Evolutionary conservation across 2,113 vertebrate species (phyloP).

Genomic region (Ophiodon elongatus): DNA sequence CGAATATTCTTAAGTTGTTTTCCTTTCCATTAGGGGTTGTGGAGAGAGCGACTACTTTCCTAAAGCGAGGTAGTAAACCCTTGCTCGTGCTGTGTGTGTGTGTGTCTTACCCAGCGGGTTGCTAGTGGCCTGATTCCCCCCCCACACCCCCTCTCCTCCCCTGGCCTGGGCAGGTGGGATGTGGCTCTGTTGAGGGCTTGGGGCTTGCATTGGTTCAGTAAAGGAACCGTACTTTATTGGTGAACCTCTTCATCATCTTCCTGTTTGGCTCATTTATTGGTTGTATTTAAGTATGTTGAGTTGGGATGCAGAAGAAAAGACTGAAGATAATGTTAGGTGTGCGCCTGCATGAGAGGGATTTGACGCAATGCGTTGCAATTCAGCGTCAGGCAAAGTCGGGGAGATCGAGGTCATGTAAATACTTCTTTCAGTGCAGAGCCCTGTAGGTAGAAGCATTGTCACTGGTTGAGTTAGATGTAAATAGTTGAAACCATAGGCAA

Average conservation of each 20-base stretch:
- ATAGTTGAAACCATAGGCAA: not conserved
- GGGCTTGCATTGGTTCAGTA: conserved; percentile 48
- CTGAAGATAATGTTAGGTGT: not conserved
- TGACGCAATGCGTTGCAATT: fast-evolving
- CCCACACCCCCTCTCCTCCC: conserved; percentile 19
- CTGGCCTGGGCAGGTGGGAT: conserved; percentile 63
- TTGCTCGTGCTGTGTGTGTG: conserved; percentile 83
- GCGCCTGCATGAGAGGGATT: not conserved
- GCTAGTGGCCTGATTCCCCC: conserved; percentile 29
- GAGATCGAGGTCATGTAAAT: not conserved
- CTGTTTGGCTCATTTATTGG: conserved; percentile 4
- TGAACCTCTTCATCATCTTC: not conserved
- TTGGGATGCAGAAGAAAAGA: not conserved
- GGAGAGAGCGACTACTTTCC: conserved; percentile 91
- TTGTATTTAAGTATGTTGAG: not conserved
- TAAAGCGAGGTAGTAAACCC: conserved; percentile 93
- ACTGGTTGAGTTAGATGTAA: not conserved
- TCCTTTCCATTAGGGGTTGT: conserved; percentile 90
- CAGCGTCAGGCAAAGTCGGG: not conserved
- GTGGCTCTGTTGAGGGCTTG: conserved; percentile 55
- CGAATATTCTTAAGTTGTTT: conserved; percentile 74
- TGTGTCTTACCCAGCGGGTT: conserved; percentile 71
- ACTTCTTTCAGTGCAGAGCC: not conserved
- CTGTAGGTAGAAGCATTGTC: not conserved
- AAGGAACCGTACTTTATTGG: not conserved